Conservation (phyloP, 2,888 invertebrate genomes). For the Seira musarum region DNA sequence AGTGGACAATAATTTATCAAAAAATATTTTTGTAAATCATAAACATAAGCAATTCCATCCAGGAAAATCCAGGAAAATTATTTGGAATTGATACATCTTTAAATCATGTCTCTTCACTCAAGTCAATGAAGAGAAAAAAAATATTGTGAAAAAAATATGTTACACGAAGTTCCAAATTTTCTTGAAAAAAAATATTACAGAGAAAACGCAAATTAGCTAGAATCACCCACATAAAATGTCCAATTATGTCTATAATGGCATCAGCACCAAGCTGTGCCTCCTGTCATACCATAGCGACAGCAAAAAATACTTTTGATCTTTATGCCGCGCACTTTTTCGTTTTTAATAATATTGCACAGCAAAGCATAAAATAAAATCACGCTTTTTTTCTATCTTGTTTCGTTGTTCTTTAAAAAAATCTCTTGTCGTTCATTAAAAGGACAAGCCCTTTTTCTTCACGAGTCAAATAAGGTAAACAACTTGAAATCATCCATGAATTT, state of each 20-base stretch:
- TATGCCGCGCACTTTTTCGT: constrained; percentile 1
- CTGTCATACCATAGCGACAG: constrained; percentile 40
- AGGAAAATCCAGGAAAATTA: neutral
- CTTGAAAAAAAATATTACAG: constrained; percentile 33
- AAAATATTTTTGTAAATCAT: neutral
- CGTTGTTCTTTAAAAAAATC: too few relatives aligned
- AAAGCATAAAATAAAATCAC: constrained; percentile 21
- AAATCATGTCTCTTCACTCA: too few relatives aligned
- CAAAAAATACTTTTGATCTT: constrained; percentile 8
- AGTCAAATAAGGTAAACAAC: constrained; percentile 62
- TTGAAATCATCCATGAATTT: constrained; percentile 56
- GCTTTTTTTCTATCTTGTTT: constrained; percentile 31
- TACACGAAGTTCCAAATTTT: neutral
- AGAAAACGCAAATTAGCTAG: constrained; percentile 54
- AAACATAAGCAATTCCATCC: neutral
- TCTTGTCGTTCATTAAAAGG: constrained; percentile 14
- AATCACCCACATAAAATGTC: constrained; percentile 59
- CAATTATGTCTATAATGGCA: constrained; percentile 54
- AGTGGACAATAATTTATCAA: neutral
- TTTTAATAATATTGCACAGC: constrained; percentile 29
- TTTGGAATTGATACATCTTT: too few relatives aligned
- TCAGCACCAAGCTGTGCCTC: constrained; percentile 48
- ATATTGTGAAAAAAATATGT: too few relatives aligned
- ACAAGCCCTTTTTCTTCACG: constrained; percentile 50
- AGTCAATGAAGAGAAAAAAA: too few relatives aligned